Base-by-base conservation (phyloP, 2,113 vertebrate genomes). In the Pao palembangensis region DNA sequence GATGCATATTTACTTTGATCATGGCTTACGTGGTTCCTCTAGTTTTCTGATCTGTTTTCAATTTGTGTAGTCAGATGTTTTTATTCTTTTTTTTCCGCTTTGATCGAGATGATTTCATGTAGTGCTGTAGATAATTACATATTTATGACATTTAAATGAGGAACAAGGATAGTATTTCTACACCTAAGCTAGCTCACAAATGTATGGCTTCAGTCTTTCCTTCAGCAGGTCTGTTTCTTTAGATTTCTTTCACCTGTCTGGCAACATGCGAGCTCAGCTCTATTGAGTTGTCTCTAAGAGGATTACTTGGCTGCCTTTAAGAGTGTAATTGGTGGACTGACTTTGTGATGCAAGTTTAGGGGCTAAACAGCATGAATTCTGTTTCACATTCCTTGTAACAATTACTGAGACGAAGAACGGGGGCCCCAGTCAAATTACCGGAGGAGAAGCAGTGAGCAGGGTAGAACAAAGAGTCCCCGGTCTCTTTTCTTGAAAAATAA, bases 241-340 rank as follows among this genome's bases (percentile, higher is more conserved):
- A 2, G 28, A 31, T 31, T 31, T 31, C 28, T 31, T 31, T 31
- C 28, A 31, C 15, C 46, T 48, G 16, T 17, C 46, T 1, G 16
- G 6, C 46, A 48, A 51, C 42, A 43, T 58, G 31, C 59, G 49
- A 67, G 61, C 64, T 58, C 49, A 43, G 16, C 80, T 55, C 17
- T 55, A 59, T 76, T 51, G 51, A 38, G 41, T 67, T 67, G n/a
- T 53, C 28, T 50, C 41, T 71, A 71, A 73, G 71, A 79, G 62
- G 79, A 70, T 76, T 76, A 74, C 49, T 61, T 67, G 15, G 52
- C 56, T 61, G 23, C 34, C 23, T 38, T 61, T 71, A 20, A 16
- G 3, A 57, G 21, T 48, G 44, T 46, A 60, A 69, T 63, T 46
- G 59, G 38, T 25, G 52, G n/a, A 38, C 25, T 54, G 42, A 63